Base-by-base conservation (phyloP, 2,113 vertebrate genomes). In the Ptychochromis oligacanthus region DNA sequence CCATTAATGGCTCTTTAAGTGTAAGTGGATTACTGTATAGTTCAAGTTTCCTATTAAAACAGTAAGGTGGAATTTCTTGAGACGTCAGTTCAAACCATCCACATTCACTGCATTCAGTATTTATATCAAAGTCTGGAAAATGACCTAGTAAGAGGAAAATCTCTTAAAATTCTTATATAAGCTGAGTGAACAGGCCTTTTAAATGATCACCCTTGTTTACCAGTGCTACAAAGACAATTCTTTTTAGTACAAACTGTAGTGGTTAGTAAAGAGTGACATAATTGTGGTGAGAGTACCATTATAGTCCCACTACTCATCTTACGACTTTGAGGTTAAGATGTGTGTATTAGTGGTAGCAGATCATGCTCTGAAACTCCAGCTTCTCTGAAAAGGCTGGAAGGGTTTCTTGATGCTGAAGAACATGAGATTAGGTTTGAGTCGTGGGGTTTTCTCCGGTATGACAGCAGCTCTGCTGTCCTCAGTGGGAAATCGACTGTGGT, bases 351-450 rank as follows among this genome's bases (percentile, higher is more conserved):
- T 6, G 6, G 36, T 22, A 24, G 13, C 10, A n/a, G 7, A 15
- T 91, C 82, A 94, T 1, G 93, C 89, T 54, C 93, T 92, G 15
- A 94, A 94, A 75, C 93, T 94, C 93, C 93, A 94, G 86, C 93
- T 94, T 81, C 93, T 92, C 79, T 94, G 93, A 43, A 94, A 94
- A 49, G 93, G 93, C 77, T 91, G 90, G n/a, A 93, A 84, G 10
- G 93, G 87, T 74, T 92, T 94, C 85, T 93, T 94, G 43, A 94
- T 61, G 79, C 76, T 93, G 43, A 94, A 87, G 58, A 93, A 84
- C 85, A 84, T 82, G 52, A 89, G 83, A n/a, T 88, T 88, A 83
- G 92, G 91, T 85, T 92, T 93, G 60, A 81, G 70, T 22, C 91
- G 67, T 5, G 92, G 56, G 12, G 80, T 24, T 90, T 92, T 93